Conservation (phyloP, 2,113 vertebrate species). For the Campylomormyrus numenius region DNA sequence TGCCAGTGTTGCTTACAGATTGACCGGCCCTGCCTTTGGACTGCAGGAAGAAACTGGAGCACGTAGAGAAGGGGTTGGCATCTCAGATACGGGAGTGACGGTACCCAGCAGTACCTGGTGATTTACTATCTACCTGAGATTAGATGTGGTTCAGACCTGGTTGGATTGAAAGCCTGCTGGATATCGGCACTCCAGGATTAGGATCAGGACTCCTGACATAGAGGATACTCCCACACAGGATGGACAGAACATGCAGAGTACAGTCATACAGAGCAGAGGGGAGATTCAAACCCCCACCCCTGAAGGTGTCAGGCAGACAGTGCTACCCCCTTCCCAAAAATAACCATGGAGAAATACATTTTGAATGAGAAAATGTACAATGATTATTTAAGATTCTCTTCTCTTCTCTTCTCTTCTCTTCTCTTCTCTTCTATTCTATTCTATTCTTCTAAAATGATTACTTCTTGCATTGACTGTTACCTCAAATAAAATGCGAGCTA, state of each 20-base stretch:
- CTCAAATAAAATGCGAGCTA: not conserved
- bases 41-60: not conserved
- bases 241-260: not conserved
- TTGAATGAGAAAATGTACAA: not conserved
- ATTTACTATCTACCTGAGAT: not conserved
- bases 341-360: not conserved
- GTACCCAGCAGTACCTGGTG: not conserved
- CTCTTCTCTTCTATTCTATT: not conserved
- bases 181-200: not conserved
- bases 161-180: not conserved
- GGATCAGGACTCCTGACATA: not conserved
- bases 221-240: not conserved
- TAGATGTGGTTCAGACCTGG: too few species aligned
- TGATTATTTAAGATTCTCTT: not conserved
- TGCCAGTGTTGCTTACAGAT: not conserved
- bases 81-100: not conserved
- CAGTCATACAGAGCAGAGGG: not conserved
- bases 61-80: not conserved
- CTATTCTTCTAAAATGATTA: not conserved
- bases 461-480: not conserved
- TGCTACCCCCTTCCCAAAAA: not conserved
- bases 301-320: not conserved
- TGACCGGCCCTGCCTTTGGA: not conserved
- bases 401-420: not conserved
- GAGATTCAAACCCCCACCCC: not conserved